A percentile compares a stretch with the other conserved stretches of the same genome.
Conservation (phyloP, 2,113 vertebrate species). For the Paracanthobrama guichenoti region DNA sequence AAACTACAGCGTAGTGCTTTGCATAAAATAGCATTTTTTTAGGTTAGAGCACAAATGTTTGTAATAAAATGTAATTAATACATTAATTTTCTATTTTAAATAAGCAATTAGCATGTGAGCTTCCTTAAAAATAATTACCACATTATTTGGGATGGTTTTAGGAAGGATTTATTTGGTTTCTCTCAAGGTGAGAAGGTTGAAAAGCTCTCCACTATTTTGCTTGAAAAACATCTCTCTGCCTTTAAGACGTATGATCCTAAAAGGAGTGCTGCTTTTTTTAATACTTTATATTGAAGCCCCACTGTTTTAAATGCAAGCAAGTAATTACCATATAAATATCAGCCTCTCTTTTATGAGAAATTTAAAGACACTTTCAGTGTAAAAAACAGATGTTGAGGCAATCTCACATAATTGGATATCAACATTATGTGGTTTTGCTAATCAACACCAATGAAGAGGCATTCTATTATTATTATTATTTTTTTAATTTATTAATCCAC, state of each 20-base stretch:
- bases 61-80: not conserved
- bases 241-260: slow-evolving; percentile 39
- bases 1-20: not conserved
- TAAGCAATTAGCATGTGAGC: not conserved
- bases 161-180: not conserved
- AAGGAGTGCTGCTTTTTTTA: slow-evolving; percentile 35
- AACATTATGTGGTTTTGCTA: slow-evolving; percentile 60
- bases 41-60: not conserved
- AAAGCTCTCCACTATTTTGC: slow-evolving; percentile 8
- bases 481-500: slow-evolving; percentile 62
- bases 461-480: slow-evolving; percentile 50
- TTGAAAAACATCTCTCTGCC: slow-evolving; percentile 15
- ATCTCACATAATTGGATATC: slow-evolving; percentile 64
- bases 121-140: not conserved
- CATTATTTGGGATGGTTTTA: not conserved
- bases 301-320: slow-evolving; percentile 58
- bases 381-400: slow-evolving; percentile 62
- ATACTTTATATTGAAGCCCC: slow-evolving; percentile 43
- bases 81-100: not conserved
- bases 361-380: slow-evolving; percentile 58
- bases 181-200: not conserved
- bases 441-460: slow-evolving; percentile 63
- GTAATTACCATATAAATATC: slow-evolving; percentile 64
- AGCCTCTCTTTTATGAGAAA: slow-evolving; percentile 55
- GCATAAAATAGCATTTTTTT: not conserved